Conservation (phyloP, 2,113 vertebrate species). For the Platichthys stellatus region DNA sequence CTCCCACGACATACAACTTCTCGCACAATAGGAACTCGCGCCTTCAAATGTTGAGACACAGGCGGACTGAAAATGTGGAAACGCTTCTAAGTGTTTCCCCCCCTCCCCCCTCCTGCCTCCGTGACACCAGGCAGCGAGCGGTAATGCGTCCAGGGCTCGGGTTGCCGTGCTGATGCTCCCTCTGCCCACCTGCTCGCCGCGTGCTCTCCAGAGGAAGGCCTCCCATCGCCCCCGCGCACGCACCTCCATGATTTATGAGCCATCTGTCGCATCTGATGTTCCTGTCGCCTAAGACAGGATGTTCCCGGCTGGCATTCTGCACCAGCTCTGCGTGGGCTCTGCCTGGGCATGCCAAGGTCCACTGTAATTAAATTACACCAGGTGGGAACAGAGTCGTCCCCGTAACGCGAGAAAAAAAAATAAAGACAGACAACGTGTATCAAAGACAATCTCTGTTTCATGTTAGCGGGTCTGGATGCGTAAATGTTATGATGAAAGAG, state of each 20-base stretch:
- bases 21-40: not conserved
- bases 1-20: not conserved
- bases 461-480: not conserved
- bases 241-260: conserved; percentile 84
- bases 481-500: not conserved
- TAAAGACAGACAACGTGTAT: conserved; percentile 17
- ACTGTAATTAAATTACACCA: conserved; percentile 84
- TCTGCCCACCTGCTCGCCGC: conserved; percentile 68
- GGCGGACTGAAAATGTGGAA: not conserved
- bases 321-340: conserved; percentile 68
- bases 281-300: conserved; percentile 80
- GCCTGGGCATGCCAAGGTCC: conserved; percentile 78
- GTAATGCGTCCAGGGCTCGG: conserved; percentile 48
- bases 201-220: conserved; percentile 75
- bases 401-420: conserved; percentile 21
- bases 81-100: conserved; percentile 8
- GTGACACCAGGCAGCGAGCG: conserved; percentile 46
- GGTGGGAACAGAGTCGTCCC: conserved; percentile 66
- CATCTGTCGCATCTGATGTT: conserved; percentile 85
- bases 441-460: conserved; percentile 17
- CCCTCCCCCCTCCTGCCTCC: conserved; percentile 18
- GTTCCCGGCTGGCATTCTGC: conserved; percentile 78
- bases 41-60: not conserved
- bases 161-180: conserved; percentile 58
- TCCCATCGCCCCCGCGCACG: conserved; percentile 63